A percentile compares a stretch with the other conserved stretches of the same genome.
Conservation (phyloP, 1,140 invertebrate species). For the Drosophila elegans region DNA sequence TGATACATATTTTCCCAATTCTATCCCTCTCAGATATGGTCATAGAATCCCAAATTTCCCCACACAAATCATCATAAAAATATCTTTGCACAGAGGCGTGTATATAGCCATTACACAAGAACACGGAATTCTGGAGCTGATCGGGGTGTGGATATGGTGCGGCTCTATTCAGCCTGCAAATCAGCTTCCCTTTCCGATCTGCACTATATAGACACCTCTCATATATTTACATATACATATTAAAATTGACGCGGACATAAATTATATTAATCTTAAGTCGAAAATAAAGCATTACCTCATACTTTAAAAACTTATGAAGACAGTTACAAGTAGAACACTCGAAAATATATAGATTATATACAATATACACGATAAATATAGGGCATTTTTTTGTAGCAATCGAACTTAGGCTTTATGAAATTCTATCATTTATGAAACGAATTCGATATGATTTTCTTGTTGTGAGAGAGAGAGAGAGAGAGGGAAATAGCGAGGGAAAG, state of each 20-base stretch:
- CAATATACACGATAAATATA: slow-evolving; percentile 42
- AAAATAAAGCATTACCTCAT: slow-evolving; percentile 81
- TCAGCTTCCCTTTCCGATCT: slow-evolving; percentile 2
- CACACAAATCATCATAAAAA: slow-evolving; percentile 3
- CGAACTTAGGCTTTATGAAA: slow-evolving; percentile 48
- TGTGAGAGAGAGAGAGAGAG: slow-evolving; percentile 3
- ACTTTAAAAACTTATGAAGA: slow-evolving; percentile 80
- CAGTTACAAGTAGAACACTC: slow-evolving; percentile 61
- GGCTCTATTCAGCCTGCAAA: slow-evolving; percentile 14
- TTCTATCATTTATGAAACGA: slow-evolving; percentile 28
- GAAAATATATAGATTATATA: slow-evolving; percentile 44
- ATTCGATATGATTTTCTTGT: slow-evolving; percentile 3
- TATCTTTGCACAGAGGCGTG: slow-evolving; percentile 14
- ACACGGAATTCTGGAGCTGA: slow-evolving; percentile 3
- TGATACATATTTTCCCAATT: too few relatives aligned
- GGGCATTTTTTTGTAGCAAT: slow-evolving; percentile 53
- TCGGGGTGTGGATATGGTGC: slow-evolving; percentile 11
- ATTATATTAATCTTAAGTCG: slow-evolving; percentile 57
- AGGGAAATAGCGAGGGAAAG: too few relatives aligned
- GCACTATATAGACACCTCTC: slow-evolving; percentile 22
- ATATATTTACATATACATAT: slow-evolving; percentile 35
- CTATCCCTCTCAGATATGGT: not conserved
- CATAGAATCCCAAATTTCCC: not conserved
- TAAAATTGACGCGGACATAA: slow-evolving; percentile 30
- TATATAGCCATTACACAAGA: slow-evolving; percentile 10